Conservation (phyloP, 2,113 vertebrate genomes). For the Stegastes partitus region DNA sequence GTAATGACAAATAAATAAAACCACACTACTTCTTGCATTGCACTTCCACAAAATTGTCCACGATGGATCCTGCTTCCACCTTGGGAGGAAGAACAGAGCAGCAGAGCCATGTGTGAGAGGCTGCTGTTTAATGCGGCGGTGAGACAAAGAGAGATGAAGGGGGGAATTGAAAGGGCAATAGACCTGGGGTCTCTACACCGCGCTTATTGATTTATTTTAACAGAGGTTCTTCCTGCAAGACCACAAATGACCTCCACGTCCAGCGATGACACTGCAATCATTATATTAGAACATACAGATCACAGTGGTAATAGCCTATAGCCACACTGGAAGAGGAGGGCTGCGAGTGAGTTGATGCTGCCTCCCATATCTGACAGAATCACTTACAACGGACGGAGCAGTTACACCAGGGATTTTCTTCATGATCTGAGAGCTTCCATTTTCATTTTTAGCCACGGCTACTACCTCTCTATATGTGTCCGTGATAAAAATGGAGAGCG, state of each 20-base stretch:
- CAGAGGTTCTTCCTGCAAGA: constrained; percentile 43
- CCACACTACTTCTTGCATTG: too few species aligned
- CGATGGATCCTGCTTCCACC: neutral
- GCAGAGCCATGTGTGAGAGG: neutral
- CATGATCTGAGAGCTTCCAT: constrained; percentile 35
- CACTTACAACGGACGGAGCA: constrained; percentile 30
- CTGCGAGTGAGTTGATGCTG: constrained; percentile 34
- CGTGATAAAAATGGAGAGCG: constrained; percentile 28
- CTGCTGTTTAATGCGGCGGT: neutral
- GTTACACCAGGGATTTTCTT: constrained; percentile 27
- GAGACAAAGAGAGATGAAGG: neutral
- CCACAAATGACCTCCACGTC: constrained; percentile 44
- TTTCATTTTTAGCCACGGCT: constrained; percentile 42
- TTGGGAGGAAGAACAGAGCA: neutral
- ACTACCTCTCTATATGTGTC: constrained; percentile 6
- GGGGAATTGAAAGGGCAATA: constrained; percentile 25
- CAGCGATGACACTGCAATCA: constrained; percentile 30
- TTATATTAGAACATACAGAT: constrained; percentile 59
- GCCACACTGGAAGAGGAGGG: constrained; percentile 39
- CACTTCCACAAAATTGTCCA: neutral
- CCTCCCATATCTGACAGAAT: constrained; percentile 37
- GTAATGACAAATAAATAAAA: too few species aligned
- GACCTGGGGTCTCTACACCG: constrained; percentile 21
- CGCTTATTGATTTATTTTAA: constrained; percentile 55
- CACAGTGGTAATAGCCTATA: constrained; percentile 51